phyloP scores from a whole-genome alignment of 2,113 vertebrate genomes.

The Noturus placidus region DNA sequence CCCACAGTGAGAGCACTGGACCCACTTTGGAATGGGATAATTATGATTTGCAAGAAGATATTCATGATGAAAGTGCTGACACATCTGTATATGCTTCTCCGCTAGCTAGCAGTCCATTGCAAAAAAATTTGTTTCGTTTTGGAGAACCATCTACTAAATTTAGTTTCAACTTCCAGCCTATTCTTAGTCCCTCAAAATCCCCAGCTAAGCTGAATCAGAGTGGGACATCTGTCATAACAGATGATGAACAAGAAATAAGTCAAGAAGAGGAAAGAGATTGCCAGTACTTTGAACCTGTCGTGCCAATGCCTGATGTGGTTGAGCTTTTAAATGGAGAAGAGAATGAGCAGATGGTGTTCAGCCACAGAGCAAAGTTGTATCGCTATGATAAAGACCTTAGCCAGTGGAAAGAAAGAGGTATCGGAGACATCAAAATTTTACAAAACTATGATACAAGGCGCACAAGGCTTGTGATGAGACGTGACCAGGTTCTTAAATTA shows the following conservation, averaged over 20 bases:
- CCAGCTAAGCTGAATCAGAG: conserved; percentile 90
- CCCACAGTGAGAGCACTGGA: conserved; percentile 77
- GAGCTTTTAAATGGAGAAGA: conserved; percentile 93
- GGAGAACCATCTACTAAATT: conserved; percentile 92
- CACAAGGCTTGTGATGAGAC: conserved; percentile 93
- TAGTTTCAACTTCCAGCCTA: conserved; percentile 94
- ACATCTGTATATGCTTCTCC: conserved; percentile 85
- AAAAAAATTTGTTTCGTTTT: conserved; percentile 92
- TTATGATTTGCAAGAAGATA: conserved; percentile 85
- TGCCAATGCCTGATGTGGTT: conserved; percentile 91
- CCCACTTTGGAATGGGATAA: conserved; percentile 92
- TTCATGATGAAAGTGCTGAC: conserved; percentile 80
- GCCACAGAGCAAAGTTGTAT: conserved; percentile 93
- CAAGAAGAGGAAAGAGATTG: conserved; percentile 93
- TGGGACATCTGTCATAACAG: conserved; percentile 83
- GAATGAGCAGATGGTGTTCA: conserved; percentile 92
- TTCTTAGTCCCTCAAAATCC: conserved; percentile 90
- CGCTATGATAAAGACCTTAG: conserved; percentile 87
- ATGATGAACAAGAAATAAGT: conserved; percentile 87
- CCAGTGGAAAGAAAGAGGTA: conserved; percentile 97
- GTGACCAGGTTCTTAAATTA: conserved; percentile 95
- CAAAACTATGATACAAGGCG: conserved; percentile 87
- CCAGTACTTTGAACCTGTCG: conserved; percentile 95
- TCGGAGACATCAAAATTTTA: conserved; percentile 93
- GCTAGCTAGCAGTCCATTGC: conserved; percentile 79